phyloP scores from a whole-genome alignment of 2,888 invertebrate genomes.

The Cataglyphis cursor region DNA sequence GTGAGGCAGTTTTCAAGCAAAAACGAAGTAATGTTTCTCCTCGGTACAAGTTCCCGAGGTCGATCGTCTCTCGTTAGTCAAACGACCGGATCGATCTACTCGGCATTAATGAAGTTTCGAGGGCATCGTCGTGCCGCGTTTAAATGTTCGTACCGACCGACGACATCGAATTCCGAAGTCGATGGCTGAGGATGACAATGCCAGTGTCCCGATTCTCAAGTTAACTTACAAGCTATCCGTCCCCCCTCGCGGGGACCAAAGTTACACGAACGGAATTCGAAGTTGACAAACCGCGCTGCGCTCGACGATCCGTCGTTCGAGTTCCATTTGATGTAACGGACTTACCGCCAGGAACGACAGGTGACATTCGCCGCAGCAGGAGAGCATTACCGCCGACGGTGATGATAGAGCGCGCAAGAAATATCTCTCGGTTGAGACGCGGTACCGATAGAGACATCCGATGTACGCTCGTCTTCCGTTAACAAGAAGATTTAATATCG shows the following conservation, averaged over 20 bases:
- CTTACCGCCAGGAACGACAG: conserved; percentile 34
- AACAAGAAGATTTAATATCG: conserved; percentile 59
- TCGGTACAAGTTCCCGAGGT: conserved; percentile 20
- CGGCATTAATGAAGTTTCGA: conserved; percentile 53
- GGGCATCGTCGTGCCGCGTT: conserved; percentile 24
- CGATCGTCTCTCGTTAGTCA: conserved; percentile 46
- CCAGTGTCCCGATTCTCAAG: conserved; percentile 43
- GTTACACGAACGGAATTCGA: conserved; percentile 42
- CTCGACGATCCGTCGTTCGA: conserved; percentile 39
- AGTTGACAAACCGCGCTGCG: conserved; percentile 52
- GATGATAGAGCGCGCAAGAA: conserved; percentile 25
- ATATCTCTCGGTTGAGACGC: conserved; percentile 15
- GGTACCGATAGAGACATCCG: conserved; percentile 44
- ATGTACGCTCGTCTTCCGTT: conserved; percentile 38
- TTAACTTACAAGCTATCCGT: conserved; percentile 47
- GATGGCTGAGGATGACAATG: conserved; percentile 33
- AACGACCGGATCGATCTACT: conserved; percentile 46
- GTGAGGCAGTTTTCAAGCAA: conserved; percentile 27
- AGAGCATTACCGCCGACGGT: conserved; percentile 24
- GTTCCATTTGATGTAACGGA: conserved; percentile 32
- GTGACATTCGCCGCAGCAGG: conserved; percentile 35
- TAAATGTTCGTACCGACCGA: conserved; percentile 40
- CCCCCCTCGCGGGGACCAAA: neutral
- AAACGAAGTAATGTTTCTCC: conserved; percentile 29
- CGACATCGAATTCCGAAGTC: conserved; percentile 49